Evolutionary conservation across 2,888 invertebrate genomes (phyloP), one percentile per base, ranked within the genome.

Genomic region (Trichopoda pennipes): DNA sequence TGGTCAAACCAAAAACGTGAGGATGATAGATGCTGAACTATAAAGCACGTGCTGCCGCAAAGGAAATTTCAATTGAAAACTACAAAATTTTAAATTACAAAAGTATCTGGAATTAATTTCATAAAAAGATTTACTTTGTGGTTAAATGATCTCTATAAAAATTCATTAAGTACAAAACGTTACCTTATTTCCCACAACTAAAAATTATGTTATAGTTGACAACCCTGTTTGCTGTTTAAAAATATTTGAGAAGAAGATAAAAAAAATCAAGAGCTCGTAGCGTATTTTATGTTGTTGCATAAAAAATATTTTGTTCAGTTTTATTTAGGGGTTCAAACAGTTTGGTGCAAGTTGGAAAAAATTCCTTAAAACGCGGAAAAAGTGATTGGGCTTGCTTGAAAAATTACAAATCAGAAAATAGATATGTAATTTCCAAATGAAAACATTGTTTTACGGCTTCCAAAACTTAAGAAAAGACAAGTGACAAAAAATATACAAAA

Each of bases 281-380:
- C 42, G 17, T 81, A 56, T 23, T 58, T 69, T 35, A 53, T 64
- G 49, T 72, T 63, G 55, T 76, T 69, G 55, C 64, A 80, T 70
- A 47, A 64, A 42, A 28, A 14, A 0, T 32, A 28, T 74, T 73
- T 49, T 72, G 23, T 70, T 79, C 61, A 82, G 82, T 82, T 66
- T 32, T 23, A 75, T 56, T 75, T 79, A 66, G 58, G 75, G 79
- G 75, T 68, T 79, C 69, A 79, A 49, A 70, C 58, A 49, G 79
- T 61, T 21, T 51, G 66, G 75, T 82, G 64, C 75, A 44, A 69
- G 58, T 63, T 42, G 38, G 53, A 49, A 61, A 72, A 38, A 64
- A 70, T 28, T 49, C 3, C n/a, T 32, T 7, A 51, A 56, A 60
- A 51, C 44, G 56, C 68, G 70, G 56, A 38, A 56, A 69, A 63